Conservation (phyloP, 2,797 vertebrate species). For the Serranus cabrilla region DNA sequence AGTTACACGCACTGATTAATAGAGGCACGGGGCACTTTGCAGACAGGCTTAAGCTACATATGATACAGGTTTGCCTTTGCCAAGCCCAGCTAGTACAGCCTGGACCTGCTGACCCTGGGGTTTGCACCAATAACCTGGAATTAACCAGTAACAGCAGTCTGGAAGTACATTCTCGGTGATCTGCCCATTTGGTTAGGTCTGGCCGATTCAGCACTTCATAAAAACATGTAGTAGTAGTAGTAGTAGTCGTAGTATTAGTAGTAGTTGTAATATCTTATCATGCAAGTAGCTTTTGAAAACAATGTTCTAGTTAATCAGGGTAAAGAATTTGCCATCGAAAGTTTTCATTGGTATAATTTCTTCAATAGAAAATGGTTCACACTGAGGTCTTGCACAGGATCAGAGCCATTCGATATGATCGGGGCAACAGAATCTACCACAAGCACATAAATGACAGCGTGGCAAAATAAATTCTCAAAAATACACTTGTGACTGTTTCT, state of each 20-base stretch:
- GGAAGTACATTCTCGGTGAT: not conserved
- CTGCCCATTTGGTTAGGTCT: not conserved
- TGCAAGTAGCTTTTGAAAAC: not conserved
- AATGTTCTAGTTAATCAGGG: not conserved
- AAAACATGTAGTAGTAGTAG: not conserved
- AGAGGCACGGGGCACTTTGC: slow-evolving; percentile 42
- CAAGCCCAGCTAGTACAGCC: slow-evolving; percentile 28
- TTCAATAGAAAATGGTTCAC: not conserved
- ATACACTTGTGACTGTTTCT: slow-evolving; percentile 8
- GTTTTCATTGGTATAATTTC: not conserved
- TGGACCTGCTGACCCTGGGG: slow-evolving; percentile 23
- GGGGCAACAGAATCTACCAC: not conserved
- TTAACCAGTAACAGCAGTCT: not conserved
- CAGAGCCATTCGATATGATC: not conserved
- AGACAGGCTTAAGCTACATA: slow-evolving; percentile 45
- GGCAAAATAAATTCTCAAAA: slow-evolving; percentile 8
- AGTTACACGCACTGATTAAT: slow-evolving; percentile 72
- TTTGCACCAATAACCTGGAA: slow-evolving; percentile 10
- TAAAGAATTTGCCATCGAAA: not conserved
- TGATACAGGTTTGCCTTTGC: slow-evolving; percentile 41
- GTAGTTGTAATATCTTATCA: not conserved
- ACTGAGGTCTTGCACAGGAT: not conserved
- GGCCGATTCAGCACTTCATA: not conserved
- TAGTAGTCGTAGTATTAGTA: not conserved
- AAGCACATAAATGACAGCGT: not conserved